Base-by-base conservation (phyloP, 2,797 vertebrate genomes). In the Hypotaenidia philippensis region DNA sequence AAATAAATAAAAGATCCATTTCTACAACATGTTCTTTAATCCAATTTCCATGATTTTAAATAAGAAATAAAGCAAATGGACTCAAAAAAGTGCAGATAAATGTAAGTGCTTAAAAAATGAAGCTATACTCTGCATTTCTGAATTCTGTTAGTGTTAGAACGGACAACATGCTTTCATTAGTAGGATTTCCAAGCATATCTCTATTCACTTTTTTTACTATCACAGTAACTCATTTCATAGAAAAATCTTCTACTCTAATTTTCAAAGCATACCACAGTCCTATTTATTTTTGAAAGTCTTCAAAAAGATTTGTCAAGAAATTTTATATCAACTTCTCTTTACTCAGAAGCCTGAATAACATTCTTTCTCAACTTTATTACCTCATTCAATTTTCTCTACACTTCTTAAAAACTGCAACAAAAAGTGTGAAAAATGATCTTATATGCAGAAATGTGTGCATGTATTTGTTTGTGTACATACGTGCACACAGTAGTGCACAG, bases 1-100 rank as follows among this genome's bases (percentile, higher is more conserved):
- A 93, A 96, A 90, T 72, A 96, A 93, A 95, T 79, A 96, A 92
- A 75, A 90, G 41, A 93, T 95, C 31, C 0, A 45, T 83, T 92
- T 89, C 91, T 89, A 66, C 53, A 75, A 61, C 41, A 63, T 81
- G 69, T 31, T 57, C 91, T 94, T 91, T 94, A 95, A 96, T 93
- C 50, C 55, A 77, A 55, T 93, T 93, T 91, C 60, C 52, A 81
- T 75, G 2, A 75, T 83, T 95, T 75, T 78, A 81, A 93, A 81
- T 83, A 81, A 86, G 32, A 83, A 95, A 80, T 69, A 86, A 91
- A 71, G 44, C 31, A 86, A 86, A 91, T 5, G 50, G 49, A 56
- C 21, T 57, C 6, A n/a, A 7, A 34, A 81, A 78, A 60, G 6
- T 36, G 31, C 11, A 85, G 63, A 19, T 45, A 9, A 61, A 52